These are phyloP conservation scores for Ochlodes sylvanus DNA, from an alignment of 2,888 invertebrate genomes.

Conservation along the genomic window DNA sequence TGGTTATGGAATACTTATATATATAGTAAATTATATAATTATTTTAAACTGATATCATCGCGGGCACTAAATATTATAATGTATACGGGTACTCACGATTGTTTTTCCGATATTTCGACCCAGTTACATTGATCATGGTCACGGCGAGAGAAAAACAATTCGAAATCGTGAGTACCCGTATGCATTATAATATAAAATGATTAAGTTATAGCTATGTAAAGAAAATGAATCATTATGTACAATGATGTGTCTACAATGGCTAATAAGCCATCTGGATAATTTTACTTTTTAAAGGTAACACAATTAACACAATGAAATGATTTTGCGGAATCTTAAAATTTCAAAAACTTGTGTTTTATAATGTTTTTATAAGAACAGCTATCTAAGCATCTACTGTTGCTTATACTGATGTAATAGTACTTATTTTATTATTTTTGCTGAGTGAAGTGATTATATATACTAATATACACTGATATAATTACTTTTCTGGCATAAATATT, in stretches of 20 bases:
- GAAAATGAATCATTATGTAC: neutral
- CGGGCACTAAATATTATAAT: too few species aligned
- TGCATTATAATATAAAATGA: too few species aligned
- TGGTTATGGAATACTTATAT: neutral
- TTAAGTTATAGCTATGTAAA: too few species aligned
- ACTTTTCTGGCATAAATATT: neutral
- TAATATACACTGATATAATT: too few species aligned
- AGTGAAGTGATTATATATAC: neutral
- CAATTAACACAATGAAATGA: too few species aligned
- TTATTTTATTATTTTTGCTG: neutral
- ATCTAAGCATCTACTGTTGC: neutral
- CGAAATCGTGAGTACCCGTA: too few species aligned
- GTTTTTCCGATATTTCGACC: too few species aligned
- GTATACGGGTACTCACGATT: too few species aligned
- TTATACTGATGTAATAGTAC: neutral
- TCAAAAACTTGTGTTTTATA: neutral
- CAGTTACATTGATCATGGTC: too few species aligned
- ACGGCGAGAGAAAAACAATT: too few species aligned
- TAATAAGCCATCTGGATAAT: neutral
- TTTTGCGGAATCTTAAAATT: neutral
- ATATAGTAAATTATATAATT: neutral
- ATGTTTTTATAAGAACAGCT: neutral
- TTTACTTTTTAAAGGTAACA: neutral
- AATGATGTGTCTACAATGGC: neutral
- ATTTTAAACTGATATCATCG: too few species aligned